Evolutionary conservation across 1,140 invertebrate species (phyloP).

Genomic region (Ceratina australensis): DNA sequence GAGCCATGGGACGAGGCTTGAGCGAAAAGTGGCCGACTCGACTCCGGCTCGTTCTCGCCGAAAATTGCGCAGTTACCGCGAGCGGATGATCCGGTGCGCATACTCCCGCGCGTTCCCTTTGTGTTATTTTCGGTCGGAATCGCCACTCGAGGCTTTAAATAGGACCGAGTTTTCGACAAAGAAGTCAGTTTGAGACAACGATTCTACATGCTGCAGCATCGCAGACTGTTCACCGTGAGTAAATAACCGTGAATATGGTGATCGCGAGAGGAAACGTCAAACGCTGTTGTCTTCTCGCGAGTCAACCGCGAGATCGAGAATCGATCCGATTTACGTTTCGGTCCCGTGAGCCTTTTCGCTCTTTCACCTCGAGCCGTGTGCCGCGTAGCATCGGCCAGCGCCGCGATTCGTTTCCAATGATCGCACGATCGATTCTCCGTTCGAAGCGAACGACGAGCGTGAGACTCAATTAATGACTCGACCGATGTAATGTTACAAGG

Average conservation of each 20-base stretch:
- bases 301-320: neutral
- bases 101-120: slow-evolving; percentile 73
- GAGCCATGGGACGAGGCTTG: no score
- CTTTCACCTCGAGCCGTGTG: neutral
- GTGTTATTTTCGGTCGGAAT: slow-evolving; percentile 78
- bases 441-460: neutral
- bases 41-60: slow-evolving; percentile 25
- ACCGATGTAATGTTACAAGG: neutral
- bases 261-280: slow-evolving; percentile 33
- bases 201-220: slow-evolving; percentile 78
- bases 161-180: slow-evolving; percentile 73
- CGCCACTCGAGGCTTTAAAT: slow-evolving; percentile 77
- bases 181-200: slow-evolving; percentile 75
- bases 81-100: slow-evolving; percentile 56
- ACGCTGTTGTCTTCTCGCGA: neutral
- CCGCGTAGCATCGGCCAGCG: neutral
- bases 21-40: neutral
- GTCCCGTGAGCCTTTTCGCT: neutral
- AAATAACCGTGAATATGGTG: slow-evolving; percentile 58
- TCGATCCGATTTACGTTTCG: neutral
- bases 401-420: neutral
- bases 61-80: slow-evolving; percentile 61
- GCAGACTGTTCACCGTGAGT: slow-evolving; percentile 78
- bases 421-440: neutral
- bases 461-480: neutral